phyloP scores from a whole-genome alignment of 1,140 invertebrate species.

The Artemia franciscana region DNA sequence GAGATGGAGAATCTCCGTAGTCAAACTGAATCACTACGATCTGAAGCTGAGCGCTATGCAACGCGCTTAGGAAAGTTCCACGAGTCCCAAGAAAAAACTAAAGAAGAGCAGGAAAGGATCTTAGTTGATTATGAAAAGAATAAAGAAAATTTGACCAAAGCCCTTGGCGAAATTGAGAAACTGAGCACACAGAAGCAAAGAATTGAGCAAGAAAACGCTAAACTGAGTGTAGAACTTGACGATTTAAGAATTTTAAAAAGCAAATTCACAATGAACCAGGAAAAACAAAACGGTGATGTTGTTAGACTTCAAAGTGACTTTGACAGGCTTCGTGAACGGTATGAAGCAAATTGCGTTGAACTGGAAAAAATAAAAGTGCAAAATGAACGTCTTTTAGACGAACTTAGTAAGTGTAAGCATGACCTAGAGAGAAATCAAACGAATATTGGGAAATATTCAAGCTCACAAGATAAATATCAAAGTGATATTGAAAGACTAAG shows the following conservation, averaged over 20 bases:
- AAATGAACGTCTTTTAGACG: conserved; percentile 28
- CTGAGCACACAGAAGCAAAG: conserved; percentile 31
- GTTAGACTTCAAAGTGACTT: conserved; percentile 33
- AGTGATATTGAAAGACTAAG: conserved; percentile 35
- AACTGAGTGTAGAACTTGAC: conserved; percentile 42
- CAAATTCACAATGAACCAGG: conserved; percentile 69
- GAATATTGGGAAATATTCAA: conserved; percentile 45
- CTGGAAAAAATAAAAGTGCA: conserved; percentile 37
- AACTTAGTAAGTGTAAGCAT: conserved; percentile 39
- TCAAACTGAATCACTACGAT: conserved; percentile 41
- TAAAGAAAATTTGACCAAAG: conserved; percentile 56
- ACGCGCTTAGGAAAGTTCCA: conserved; percentile 50
- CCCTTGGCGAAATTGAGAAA: conserved; percentile 45
- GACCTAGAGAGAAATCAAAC: conserved; percentile 51
- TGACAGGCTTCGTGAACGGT: conserved; percentile 45
- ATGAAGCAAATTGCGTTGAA: conserved; percentile 43
- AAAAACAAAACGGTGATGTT: conserved; percentile 37
- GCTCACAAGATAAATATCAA: conserved; percentile 42
- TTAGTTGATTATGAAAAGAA: conserved; percentile 60
- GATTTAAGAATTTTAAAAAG: conserved; percentile 45
- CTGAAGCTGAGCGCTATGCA: conserved; percentile 45
- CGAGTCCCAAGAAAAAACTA: conserved; percentile 40
- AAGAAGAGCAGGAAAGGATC: conserved; percentile 50
- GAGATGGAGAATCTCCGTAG: conserved; percentile 41
- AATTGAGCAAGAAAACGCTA: conserved; percentile 33